These are phyloP conservation scores for Halcyon malimbica DNA, from an alignment of 2,113 vertebrate species.

Conservation along the genomic window DNA sequence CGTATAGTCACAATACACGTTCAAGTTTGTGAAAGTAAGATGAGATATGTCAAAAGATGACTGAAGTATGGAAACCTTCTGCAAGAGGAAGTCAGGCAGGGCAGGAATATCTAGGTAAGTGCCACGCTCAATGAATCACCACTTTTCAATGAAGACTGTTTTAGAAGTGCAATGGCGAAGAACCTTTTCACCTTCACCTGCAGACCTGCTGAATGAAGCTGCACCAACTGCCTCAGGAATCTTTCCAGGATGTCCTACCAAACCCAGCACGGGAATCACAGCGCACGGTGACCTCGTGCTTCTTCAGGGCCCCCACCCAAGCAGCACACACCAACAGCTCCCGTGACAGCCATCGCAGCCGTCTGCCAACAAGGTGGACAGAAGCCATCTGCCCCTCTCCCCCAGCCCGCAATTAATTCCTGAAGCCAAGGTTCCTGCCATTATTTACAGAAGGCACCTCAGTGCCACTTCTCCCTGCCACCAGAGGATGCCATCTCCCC, in stretches of 20 bases:
- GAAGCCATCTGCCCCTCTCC: not conserved
- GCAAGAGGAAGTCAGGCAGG: not conserved
- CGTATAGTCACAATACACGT: not conserved
- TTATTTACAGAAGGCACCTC: not conserved
- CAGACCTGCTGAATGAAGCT: not conserved
- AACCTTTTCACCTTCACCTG: not conserved
- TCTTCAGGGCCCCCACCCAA: not conserved
- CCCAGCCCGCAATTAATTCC: not conserved
- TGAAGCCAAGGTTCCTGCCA: not conserved
- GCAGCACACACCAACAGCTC: not conserved
- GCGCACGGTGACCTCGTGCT: not conserved
- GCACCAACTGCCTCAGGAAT: not conserved
- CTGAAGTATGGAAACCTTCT: not conserved
- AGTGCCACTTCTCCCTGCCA: not conserved
- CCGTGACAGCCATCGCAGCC: rapidly evolving
- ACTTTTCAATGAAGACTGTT: not conserved
- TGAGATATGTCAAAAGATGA: not conserved
- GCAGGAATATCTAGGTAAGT: not conserved
- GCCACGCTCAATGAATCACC: not conserved
- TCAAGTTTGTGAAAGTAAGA: not conserved
- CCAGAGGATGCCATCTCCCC: not conserved
- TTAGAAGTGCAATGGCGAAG: not conserved
- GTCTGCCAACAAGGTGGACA: not conserved
- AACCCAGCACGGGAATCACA: not conserved
- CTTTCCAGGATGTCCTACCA: not conserved